Base-by-base conservation (phyloP, 2,888 invertebrate genomes). In the Acleris laterana region DNA sequence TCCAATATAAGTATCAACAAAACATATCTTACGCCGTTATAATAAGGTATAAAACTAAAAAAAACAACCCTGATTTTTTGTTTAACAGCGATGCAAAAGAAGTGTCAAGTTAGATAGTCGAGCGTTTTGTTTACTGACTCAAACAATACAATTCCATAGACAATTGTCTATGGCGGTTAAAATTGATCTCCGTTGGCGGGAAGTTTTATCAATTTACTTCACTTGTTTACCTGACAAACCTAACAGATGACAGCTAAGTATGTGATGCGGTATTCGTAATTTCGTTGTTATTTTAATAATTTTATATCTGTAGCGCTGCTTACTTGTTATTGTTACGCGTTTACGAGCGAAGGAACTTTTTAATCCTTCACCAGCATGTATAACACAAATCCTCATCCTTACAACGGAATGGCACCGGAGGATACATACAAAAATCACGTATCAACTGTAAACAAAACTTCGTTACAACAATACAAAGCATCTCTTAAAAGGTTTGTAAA, bases 401-500 rank as follows among this genome's bases (percentile, higher is more conserved):
- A 55, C 58, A 19, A 60, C 38, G 57, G 71, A 9, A 55, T 76
- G 38, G 63, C 80, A 5, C 75, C 76, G 5, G 81, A 82, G 72
- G 74, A 78, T 62, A 68, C 46, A 9, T 17, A 69, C 25, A 69
- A 73, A 53, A 74, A 76, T 48, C 76, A 79, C 70, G 62, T 81
- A 38, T 69, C 72, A 53, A 68, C 75, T 17, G 69, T 75, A 16
- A 76, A 78, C 64, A 83, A 72, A 64, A 73, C 79, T 13, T 70
- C 72, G 22, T 55, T 84, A 25, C 78, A 82, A 57, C 79, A 81
- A 17, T 81, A 81, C 46, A 81, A 81, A 70, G 28, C 74, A 57
- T 84, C 82, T 17, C 55, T 82, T 4, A 58, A 73, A 72, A 79
- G 77, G 87, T 87, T 65, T 61, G 63, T 68, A 38, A 38, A 38